Percentiles rank a stretch among this genome's conserved stretches.
Evolutionary conservation across 2,797 vertebrate species (phyloP).

Genomic region (Brachymystax lenok): DNA sequence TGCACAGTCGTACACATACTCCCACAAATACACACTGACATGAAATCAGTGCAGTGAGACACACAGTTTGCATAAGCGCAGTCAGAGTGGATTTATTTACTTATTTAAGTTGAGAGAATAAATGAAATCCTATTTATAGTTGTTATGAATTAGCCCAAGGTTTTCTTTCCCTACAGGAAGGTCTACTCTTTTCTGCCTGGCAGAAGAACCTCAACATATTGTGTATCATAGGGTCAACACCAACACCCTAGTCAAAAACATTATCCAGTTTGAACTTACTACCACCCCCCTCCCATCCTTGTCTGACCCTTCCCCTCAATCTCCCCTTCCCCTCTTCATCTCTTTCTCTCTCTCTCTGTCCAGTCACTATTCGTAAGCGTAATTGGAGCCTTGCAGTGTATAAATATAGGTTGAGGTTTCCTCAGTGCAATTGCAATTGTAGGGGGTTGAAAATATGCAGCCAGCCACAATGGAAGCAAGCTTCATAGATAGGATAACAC

Average conservation of each 20-base stretch:
- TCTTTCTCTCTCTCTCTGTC: background rate
- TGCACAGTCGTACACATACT: background rate
- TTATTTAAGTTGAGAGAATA: background rate
- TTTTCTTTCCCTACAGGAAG: background rate
- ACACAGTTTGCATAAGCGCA: background rate
- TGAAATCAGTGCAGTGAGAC: background rate
- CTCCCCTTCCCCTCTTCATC: background rate
- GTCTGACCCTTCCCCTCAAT: background rate
- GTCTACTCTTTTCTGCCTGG: background rate
- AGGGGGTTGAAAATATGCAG: background rate
- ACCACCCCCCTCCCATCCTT: background rate
- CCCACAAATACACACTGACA: background rate
- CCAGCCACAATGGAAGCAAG: background rate
- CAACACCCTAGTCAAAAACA: background rate
- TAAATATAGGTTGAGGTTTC: conserved; percentile 11
- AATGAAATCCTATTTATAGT: background rate
- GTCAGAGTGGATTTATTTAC: background rate
- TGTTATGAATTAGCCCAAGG: background rate
- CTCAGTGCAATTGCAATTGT: background rate
- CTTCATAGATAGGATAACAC: too few relatives aligned
- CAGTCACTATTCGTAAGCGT: background rate
- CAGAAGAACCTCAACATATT: background rate
- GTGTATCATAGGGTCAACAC: background rate
- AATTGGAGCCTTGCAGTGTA: conserved; percentile 5
- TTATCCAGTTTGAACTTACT: background rate